Conservation (phyloP, 2,113 vertebrate species). For the Protomyctophum bolini region DNA sequence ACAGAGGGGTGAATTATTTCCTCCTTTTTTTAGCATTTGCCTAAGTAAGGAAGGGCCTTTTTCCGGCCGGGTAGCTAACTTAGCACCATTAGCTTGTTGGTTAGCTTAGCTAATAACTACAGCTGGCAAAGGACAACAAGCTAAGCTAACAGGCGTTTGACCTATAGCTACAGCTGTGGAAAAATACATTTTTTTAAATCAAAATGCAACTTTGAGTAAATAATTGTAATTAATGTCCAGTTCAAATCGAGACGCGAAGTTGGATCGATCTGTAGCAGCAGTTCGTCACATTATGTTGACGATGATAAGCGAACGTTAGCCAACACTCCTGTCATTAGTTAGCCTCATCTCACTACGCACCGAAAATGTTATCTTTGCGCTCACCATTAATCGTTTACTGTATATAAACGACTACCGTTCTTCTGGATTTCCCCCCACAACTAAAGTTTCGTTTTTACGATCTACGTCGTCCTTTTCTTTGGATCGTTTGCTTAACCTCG, state of each 20-base stretch:
- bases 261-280: neutral
- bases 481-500: too few species aligned
- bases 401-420: neutral
- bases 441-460: too few species aligned
- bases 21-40: neutral
- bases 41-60: conserved; percentile 21
- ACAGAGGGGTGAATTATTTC: neutral
- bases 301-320: neutral
- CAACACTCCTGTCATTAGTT: neutral
- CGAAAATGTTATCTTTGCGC: conserved; percentile 1
- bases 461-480: too few species aligned
- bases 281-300: too few species aligned
- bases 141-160: conserved; percentile 13
- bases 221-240: neutral
- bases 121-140: conserved; percentile 15
- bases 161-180: neutral
- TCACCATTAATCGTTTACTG: neutral
- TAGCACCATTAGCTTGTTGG: conserved; percentile 52
- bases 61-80: conserved; percentile 12
- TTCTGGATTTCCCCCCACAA: too few species aligned
- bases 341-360: conserved; percentile 39
- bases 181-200: neutral
- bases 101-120: conserved; percentile 4
- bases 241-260: too few species aligned
- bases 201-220: neutral